phyloP scores from a whole-genome alignment of 2,888 invertebrate genomes.

The Allolobophora icterica region DNA sequence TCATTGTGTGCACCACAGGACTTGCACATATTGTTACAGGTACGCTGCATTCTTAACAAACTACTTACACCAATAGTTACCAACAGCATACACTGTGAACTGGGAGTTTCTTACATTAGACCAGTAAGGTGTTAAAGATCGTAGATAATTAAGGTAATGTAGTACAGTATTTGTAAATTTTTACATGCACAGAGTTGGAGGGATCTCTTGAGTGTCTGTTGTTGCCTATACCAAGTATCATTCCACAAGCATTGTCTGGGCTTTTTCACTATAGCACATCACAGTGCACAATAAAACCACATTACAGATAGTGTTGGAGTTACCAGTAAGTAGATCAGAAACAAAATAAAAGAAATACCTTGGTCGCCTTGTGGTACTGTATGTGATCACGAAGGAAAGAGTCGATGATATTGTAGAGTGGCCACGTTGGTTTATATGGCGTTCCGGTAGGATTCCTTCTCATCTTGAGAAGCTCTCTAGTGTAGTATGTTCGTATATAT shows the following conservation, averaged over 20 bases:
- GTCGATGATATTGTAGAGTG: not conserved
- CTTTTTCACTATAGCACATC: not conserved
- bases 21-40: too few species aligned
- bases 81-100: too few species aligned
- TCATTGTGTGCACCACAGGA: too few species aligned
- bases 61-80: too few species aligned
- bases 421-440: not conserved
- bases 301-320: too few species aligned
- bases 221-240: not conserved
- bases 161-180: too few species aligned
- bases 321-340: not conserved
- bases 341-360: not conserved
- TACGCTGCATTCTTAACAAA: too few species aligned
- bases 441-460: not conserved
- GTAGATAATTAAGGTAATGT: too few species aligned
- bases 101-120: too few species aligned
- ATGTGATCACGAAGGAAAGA: slow-evolving; percentile 12
- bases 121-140: too few species aligned
- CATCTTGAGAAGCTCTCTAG: not conserved
- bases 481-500: not conserved
- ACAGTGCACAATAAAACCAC: not conserved
- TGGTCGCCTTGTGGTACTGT: not conserved
- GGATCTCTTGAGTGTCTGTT: too few species aligned
- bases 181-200: too few species aligned
- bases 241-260: not conserved